These are phyloP conservation scores for Pheosia gnoma DNA, from an alignment of 2,888 invertebrate species.

Conservation along the genomic window DNA sequence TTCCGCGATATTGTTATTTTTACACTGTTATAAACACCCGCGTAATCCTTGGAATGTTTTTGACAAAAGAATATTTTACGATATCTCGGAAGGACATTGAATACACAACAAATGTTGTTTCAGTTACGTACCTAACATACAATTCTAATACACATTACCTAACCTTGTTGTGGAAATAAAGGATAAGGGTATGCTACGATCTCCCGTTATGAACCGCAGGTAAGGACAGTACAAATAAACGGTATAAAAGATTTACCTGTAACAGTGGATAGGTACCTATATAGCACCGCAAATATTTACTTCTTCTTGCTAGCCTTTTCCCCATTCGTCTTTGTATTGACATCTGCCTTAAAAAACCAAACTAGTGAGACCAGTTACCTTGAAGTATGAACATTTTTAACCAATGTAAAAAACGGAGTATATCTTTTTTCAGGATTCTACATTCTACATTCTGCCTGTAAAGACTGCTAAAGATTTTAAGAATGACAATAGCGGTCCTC, in stretches of 20 bases:
- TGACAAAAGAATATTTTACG: conserved; percentile 32
- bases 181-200: background rate
- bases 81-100: conserved; percentile 10
- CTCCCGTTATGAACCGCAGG: conserved; percentile 8
- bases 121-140: background rate
- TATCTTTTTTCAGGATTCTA: too few species aligned
- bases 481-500: too few species aligned
- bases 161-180: conserved; percentile 4
- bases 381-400: too few species aligned
- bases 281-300: conserved; percentile 38
- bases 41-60: conserved; percentile 39
- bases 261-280: conserved; percentile 8
- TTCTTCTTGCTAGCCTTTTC: background rate
- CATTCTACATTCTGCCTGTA: too few species aligned
- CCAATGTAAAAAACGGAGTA: too few species aligned
- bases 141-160: conserved; percentile 7
- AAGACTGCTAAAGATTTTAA: too few species aligned
- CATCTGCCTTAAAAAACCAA: too few species aligned
- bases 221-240: conserved; percentile 29
- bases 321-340: too few species aligned
- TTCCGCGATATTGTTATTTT: conserved; percentile 66
- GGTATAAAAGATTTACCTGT: conserved; percentile 21
- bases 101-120: background rate
- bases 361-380: too few species aligned
- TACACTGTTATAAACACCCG: conserved; percentile 52